phyloP scores from a whole-genome alignment of 2,113 vertebrate genomes.

The Stigmatopora nigra region DNA sequence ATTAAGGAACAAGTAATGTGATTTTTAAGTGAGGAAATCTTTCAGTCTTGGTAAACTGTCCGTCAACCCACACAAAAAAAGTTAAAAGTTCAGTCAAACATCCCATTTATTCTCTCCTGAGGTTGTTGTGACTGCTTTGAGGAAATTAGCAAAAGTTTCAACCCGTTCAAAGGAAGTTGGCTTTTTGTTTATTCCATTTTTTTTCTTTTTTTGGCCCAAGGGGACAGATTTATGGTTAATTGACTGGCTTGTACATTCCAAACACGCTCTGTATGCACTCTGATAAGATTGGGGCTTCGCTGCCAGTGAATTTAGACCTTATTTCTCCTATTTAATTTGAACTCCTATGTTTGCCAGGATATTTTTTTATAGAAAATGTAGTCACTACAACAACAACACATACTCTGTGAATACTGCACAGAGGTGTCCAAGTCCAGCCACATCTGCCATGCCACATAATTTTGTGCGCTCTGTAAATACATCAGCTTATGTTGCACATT shows the following conservation, averaged over 20 bases:
- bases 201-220: slow-evolving; percentile 12
- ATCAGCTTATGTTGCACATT: too few relatives aligned
- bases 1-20: slow-evolving; percentile 5
- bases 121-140: slow-evolving; percentile 64
- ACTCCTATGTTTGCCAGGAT: slow-evolving; percentile 6
- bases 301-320: background rate
- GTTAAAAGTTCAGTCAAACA: slow-evolving; percentile 51
- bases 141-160: slow-evolving; percentile 64
- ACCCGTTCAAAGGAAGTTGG: slow-evolving; percentile 51
- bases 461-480: too few relatives aligned
- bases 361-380: too few relatives aligned
- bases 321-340: slow-evolving; percentile 19
- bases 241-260: slow-evolving; percentile 50
- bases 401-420: too few relatives aligned
- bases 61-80: slow-evolving; percentile 59
- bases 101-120: slow-evolving; percentile 44
- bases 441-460: too few relatives aligned
- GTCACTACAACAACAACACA: too few relatives aligned
- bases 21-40: slow-evolving; percentile 35
- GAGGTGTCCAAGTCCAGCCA: too few relatives aligned
- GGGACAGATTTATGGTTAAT: slow-evolving; percentile 26
- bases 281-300: slow-evolving; percentile 61
- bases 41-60: slow-evolving; percentile 48
- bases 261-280: slow-evolving; percentile 35
- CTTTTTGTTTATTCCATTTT: slow-evolving; percentile 20